Evolutionary conservation across 2,113 vertebrate genomes (phyloP).

Genomic region (Micronycteris hirsuta): DNA sequence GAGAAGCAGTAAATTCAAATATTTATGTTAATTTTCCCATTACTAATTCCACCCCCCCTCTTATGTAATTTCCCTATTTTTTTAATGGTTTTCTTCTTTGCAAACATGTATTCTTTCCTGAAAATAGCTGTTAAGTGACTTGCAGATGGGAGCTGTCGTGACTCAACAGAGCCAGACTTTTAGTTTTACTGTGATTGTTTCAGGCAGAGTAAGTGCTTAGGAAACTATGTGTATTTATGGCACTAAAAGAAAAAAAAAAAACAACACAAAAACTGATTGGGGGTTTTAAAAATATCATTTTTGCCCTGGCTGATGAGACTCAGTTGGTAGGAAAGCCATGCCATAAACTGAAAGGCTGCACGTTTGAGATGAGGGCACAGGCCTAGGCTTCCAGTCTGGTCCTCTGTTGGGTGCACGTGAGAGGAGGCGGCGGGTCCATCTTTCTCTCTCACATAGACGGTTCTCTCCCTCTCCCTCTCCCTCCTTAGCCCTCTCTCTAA

Average conservation of each 20-base stretch:
- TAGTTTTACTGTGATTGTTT: neutral
- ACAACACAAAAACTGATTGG: neutral
- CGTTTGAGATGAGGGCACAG: neutral
- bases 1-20: neutral
- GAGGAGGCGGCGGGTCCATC: too few species aligned
- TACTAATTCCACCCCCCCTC: neutral
- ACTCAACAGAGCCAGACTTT: neutral
- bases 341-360: too few species aligned
- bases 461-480: too few species aligned
- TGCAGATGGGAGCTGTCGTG: neutral
- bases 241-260: neutral
- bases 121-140: conserved; percentile 13
- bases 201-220: neutral
- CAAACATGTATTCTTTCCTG: neutral
- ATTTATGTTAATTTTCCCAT: neutral
- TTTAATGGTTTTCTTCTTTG: neutral
- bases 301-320: too few species aligned
- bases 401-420: too few species aligned
- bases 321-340: too few species aligned
- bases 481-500: too few species aligned
- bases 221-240: neutral
- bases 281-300: conserved; percentile 18
- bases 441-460: too few species aligned
- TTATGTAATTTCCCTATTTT: neutral
- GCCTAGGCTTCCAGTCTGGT: too few species aligned